Conservation (phyloP, 2,888 invertebrate genomes). For the Eubasilissa splendida region DNA sequence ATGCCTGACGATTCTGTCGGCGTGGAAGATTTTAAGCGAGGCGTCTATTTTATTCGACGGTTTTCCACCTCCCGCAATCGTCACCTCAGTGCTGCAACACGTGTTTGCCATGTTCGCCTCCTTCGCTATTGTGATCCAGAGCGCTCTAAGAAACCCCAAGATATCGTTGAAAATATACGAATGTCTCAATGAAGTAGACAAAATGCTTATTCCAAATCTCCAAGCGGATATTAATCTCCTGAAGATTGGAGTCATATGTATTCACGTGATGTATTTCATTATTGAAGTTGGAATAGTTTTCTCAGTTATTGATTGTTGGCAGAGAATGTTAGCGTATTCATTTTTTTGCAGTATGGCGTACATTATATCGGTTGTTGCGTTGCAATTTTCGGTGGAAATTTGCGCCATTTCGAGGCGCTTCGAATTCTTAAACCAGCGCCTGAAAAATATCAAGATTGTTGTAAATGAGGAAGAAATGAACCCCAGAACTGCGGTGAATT, state of each 20-base stretch:
- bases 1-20: neutral
- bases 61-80: neutral
- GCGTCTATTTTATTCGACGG: too few relatives aligned
- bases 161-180: slow-evolving; percentile 22
- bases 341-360: neutral
- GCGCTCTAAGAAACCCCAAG: neutral
- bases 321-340: neutral
- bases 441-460: slow-evolving; percentile 18
- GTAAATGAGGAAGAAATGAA: neutral
- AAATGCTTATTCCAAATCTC: slow-evolving; percentile 9
- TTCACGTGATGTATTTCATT: slow-evolving; percentile 26
- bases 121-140: neutral
- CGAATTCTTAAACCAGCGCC: slow-evolving; percentile 24
- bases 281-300: neutral
- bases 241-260: slow-evolving; percentile 16
- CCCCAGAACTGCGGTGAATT: slow-evolving; percentile 7
- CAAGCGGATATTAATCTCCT: slow-evolving; percentile 7
- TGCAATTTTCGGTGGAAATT: slow-evolving; percentile 26
- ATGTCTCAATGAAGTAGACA: slow-evolving; percentile 10
- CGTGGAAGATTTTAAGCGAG: neutral
- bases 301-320: neutral
- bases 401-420: slow-evolving; percentile 22
- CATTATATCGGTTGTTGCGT: neutral
- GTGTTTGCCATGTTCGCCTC: neutral
- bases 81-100: neutral